Evolutionary conservation across 1,140 invertebrate species (phyloP), one percentile per base, ranked within the genome.

Genomic region (Drosophila guanche): DNA sequence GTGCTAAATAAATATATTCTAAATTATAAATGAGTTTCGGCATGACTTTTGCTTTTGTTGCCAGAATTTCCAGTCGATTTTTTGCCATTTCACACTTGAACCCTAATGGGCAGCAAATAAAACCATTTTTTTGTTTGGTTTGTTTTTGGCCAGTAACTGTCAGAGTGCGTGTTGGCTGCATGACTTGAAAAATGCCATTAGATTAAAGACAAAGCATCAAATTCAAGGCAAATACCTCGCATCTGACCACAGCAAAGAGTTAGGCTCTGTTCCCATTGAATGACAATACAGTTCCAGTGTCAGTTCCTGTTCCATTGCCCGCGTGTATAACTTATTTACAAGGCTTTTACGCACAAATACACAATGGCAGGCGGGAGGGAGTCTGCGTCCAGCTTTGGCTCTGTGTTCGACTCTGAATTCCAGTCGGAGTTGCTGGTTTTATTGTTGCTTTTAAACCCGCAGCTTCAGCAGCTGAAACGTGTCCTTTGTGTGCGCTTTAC

Each of bases 321-420:
- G 29, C 69, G 77, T 81, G 74, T 78, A 88, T 86, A 78, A 86
- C 81, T 86, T 86, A 86, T 86, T 88, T 88, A 88, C 88, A 88
- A 81, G 74, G 78, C 81, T 88, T 88, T 86, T 88, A 88, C 81
- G 83, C 83, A 88, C 74, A 88, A 86, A 72, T 86, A 88, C 77
- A 75, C 74, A 62, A 37, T 33, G 58, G 48, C 41, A 43, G 51
- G 33, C 56, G 57, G 47, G 27, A 4, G 5, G 10, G n/a, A 33
- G 29, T 10, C 29, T 10, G 29, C 8, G 29, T 27, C 5, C 27
- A 6, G 27, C 3, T 37, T 10, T 10, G 3, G 3, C 8, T 12
- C 33, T 10, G 33, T 10, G 33, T 10, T 10, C 33, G 8, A 2
- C 7, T 33, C 29, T 8, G 33, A 7, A 10, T 37, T 5, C 5